These are phyloP conservation scores for Musca vetustissima DNA, from an alignment of 1,140 invertebrate genomes.

Conservation along the genomic window DNA sequence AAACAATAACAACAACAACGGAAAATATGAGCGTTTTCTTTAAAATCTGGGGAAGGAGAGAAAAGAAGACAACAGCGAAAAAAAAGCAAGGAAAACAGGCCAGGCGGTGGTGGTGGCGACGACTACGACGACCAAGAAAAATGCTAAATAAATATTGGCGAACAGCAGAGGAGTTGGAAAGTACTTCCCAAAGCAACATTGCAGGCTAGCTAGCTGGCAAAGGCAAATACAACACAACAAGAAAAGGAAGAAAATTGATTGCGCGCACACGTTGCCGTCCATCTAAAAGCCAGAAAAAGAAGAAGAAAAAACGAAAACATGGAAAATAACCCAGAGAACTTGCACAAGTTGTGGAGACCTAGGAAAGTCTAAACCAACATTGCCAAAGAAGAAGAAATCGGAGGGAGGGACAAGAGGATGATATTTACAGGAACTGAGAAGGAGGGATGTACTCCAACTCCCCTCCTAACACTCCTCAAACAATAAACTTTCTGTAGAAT, in stretches of 20 bases:
- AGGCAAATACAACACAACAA: background rate
- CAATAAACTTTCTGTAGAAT: too few species aligned
- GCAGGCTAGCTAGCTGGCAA: background rate
- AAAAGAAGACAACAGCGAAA: background rate
- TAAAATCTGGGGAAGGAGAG: background rate
- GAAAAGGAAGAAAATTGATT: constrained; percentile 18
- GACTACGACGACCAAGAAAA: background rate
- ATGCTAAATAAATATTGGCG: constrained; percentile 20
- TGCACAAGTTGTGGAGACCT: too few species aligned
- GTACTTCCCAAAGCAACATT: background rate
- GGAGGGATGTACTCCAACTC: background rate
- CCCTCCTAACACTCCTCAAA: too few species aligned
- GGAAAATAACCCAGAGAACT: too few species aligned
- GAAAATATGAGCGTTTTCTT: constrained; percentile 17
- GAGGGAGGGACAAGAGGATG: too few species aligned
- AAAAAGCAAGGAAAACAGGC: background rate
- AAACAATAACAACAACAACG: constrained; percentile 5
- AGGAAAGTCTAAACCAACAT: too few species aligned
- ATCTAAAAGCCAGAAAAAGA: too few species aligned
- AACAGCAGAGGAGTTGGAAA: background rate
- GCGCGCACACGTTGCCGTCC: constrained; percentile 15
- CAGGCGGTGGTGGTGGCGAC: too few species aligned
- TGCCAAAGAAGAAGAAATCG: background rate
- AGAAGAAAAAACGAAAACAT: too few species aligned
- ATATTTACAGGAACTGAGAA: background rate